A percentile compares a stretch with the other conserved stretches of the same genome.
phyloP scores from a whole-genome alignment of 2,113 vertebrate species.

The Ammospiza caudacuta region DNA sequence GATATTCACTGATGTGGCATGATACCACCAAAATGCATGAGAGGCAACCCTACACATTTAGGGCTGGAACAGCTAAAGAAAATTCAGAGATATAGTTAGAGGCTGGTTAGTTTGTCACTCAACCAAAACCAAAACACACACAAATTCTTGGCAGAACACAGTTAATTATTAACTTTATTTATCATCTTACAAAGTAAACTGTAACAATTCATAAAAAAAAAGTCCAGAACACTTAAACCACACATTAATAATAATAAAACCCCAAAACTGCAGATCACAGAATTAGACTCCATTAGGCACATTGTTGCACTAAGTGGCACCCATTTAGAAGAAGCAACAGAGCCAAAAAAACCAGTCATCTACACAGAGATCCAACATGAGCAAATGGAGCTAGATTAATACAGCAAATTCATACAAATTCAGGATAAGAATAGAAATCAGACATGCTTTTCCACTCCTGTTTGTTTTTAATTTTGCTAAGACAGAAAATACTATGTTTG shows the following conservation, averaged over 20 bases:
- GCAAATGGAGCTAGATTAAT: conserved; percentile 8
- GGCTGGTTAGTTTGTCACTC: background rate
- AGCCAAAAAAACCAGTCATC: conserved; percentile 18
- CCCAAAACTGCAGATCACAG: conserved; percentile 14
- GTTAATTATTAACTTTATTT: conserved; percentile 44
- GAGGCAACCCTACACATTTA: background rate
- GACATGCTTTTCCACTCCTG: background rate
- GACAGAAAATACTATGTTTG: background rate
- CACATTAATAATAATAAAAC: conserved; percentile 30
- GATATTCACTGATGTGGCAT: background rate
- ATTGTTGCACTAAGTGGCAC: conserved; percentile 52
- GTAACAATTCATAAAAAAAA: conserved; percentile 23
- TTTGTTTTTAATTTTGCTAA: background rate
- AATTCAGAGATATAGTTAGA: background rate
- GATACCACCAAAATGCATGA: background rate
- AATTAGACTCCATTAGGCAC: conserved; percentile 46
- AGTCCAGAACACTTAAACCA: conserved; percentile 13
- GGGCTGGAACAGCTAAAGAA: background rate
- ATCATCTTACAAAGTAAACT: conserved; percentile 29
- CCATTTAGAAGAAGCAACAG: background rate
- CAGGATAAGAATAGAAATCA: background rate
- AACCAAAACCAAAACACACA: background rate
- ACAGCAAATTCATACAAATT: background rate
- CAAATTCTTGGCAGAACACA: background rate
- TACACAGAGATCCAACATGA: background rate